Base-by-base conservation (phyloP, 2,888 invertebrate species). In the Timandra comae region DNA sequence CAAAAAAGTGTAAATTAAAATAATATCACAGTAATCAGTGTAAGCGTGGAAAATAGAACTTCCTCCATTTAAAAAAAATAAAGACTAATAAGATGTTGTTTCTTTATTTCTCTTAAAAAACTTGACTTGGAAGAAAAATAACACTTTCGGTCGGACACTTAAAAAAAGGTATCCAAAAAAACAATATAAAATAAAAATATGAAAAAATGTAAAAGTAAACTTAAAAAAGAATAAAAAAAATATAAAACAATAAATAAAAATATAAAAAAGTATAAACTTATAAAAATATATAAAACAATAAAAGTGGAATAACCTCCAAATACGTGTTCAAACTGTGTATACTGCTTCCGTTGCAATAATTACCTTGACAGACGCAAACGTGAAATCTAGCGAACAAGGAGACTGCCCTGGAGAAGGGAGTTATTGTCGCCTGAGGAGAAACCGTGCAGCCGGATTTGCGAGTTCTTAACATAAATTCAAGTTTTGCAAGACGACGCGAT, bases 361-460 rank as follows among this genome's bases (percentile, higher is more conserved):
- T 43, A 2, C 42, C 43, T 2, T 37, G 34, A 29, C 76, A 76
- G 7, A 76, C 69, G 38, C 77, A 77, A 1, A 67, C 74, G 46
- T 74, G 60, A 30, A 67, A 75, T 3, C 62, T 55, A 1, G 56
- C 59, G 30, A 46, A 78, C 5, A 79, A 41, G 1, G 75, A 75
- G 22, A 74, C 41, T 3, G 53, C 42, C 29, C 52, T 52, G 33
- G 57, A 63, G 32, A 75, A 75, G 0, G 72, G 73, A 0, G 69
- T 68, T 2, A 77, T 43, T 1, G 64, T 48, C 0, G 76, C 72
- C 6, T 48, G 37, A 0, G 77, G 75, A 22, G 69, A 71, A 1
- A 40, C 33, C 0, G 59, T 20, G 38, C 78, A 78, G 0, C 69
- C 75, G 1, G 60, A 49, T 0, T 20, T n/a, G 1, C 11, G 2